Evolutionary conservation across 2,113 vertebrate genomes (phyloP), one percentile per base, ranked within the genome.

Genomic region (Gobio gobio): DNA sequence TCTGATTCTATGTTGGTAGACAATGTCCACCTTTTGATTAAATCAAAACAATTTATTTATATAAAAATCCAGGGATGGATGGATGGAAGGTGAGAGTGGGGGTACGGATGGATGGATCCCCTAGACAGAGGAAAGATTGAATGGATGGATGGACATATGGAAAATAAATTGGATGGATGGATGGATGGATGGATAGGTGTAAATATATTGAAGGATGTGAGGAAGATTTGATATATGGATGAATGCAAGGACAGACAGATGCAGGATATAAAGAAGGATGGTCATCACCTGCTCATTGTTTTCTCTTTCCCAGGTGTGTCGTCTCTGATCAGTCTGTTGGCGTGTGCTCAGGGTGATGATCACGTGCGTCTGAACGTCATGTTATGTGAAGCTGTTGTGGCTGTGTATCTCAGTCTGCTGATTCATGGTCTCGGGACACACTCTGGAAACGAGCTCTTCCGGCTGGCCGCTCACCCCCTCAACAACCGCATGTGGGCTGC

Each of bases 401-500:
- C 97, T 0, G 98, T 99, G 64, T 99, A 99, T 90, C 94, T 99
- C 10, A 96, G 97, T 4, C 95, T 99, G 75, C 92, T 99, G 80
- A 97, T 98, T 89, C 97, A 99, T 1, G 98, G 97, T 22, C 94
- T 99, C 70, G 97, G 97, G 78, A 99, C 96, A 14, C 97, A 99
- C 90, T 96, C 96, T 9, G 93, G 96, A 77, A 99, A 97, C 6
- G 97, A 99, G 86, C 93, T 99, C 72, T 99, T 99, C 91, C 95
- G 98, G 22, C 95, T 99, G 47, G 97, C 97, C 3, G 97, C 98
- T 1, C 98, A 99, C 89, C 98, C 98, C 0, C 90, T 99, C 87
- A 99, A 98, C 93, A 94, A 95, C 86, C 95, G 97, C 84, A 97
- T 99, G 97, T 99, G 98, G 98, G 98, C 98, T 0, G 97, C 98